Conservation (phyloP, 2,113 vertebrate species). For the Ibidorhyncha struthersii region DNA sequence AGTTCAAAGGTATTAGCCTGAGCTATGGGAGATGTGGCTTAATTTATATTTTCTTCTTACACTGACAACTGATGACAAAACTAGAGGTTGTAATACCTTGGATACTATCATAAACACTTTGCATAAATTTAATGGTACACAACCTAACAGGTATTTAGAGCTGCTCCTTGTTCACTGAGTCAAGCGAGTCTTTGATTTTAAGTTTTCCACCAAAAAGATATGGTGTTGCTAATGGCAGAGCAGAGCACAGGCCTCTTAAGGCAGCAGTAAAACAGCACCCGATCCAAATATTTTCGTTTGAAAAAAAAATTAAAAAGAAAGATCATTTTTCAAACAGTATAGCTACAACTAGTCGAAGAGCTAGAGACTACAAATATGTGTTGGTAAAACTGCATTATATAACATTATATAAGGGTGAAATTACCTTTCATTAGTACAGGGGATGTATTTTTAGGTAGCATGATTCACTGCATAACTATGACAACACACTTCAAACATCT, state of each 20-base stretch:
- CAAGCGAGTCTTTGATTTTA: not conserved
- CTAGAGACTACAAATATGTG: not conserved
- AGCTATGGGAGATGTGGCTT: not conserved
- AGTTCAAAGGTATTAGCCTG: not conserved
- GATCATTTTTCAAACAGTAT: fast-evolving
- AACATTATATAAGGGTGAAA: not conserved
- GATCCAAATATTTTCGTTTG: not conserved
- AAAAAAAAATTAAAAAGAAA: not conserved
- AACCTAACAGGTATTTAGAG: not conserved
- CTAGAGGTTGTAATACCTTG: not conserved
- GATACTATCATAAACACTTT: not conserved
- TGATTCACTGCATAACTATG: constrained; percentile 26
- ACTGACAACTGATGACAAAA: not conserved
- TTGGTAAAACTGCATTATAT: not conserved
- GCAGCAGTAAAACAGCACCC: not conserved
- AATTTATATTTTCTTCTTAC: not conserved
- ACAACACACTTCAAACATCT: not conserved
- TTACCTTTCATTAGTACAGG: not conserved
- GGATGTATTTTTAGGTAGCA: not conserved
- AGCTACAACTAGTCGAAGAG: not conserved
- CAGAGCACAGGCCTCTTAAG: not conserved
- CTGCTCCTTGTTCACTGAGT: not conserved
- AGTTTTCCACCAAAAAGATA: not conserved
- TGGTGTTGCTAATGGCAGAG: not conserved
- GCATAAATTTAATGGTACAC: not conserved